A percentile compares a stretch with the other conserved stretches of the same genome.
Conservation (phyloP, 2,797 vertebrate species). For the Sus cebifrons region DNA sequence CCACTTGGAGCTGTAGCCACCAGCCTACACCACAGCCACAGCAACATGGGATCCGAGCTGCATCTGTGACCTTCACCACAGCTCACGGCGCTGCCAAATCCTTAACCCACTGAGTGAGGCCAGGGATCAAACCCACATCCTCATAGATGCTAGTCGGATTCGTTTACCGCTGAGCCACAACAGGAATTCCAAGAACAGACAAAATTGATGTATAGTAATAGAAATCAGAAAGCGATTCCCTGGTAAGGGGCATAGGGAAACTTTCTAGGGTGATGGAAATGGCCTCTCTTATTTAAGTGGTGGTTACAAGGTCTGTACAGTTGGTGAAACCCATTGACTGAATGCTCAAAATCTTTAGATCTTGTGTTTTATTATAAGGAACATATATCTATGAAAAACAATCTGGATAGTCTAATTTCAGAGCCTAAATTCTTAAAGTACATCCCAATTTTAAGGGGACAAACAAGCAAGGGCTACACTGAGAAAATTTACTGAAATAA, state of each 20-base stretch:
- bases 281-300: not conserved
- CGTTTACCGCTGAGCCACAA: too few species aligned
- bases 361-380: not conserved
- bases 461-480: not conserved
- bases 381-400: not conserved
- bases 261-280: not conserved
- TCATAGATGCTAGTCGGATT: too few species aligned
- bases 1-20: too few species aligned
- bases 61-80: too few species aligned
- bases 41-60: too few species aligned
- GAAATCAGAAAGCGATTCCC: slow-evolving; percentile 14
- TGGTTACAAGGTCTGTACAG: not conserved
- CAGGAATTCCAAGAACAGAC: not conserved
- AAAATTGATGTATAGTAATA: not conserved
- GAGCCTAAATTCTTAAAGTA: not conserved
- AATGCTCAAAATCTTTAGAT: not conserved
- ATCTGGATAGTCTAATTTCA: not conserved
- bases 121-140: too few species aligned
- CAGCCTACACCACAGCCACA: too few species aligned
- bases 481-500: not conserved
- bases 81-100: too few species aligned
- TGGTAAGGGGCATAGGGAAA: not conserved
- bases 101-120: too few species aligned
- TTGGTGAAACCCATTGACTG: not conserved
- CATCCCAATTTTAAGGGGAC: not conserved